Percentiles rank a stretch among this genome's conserved stretches.
Conservation (phyloP, 2,797 vertebrate genomes). For the Meriones psammophilus region DNA sequence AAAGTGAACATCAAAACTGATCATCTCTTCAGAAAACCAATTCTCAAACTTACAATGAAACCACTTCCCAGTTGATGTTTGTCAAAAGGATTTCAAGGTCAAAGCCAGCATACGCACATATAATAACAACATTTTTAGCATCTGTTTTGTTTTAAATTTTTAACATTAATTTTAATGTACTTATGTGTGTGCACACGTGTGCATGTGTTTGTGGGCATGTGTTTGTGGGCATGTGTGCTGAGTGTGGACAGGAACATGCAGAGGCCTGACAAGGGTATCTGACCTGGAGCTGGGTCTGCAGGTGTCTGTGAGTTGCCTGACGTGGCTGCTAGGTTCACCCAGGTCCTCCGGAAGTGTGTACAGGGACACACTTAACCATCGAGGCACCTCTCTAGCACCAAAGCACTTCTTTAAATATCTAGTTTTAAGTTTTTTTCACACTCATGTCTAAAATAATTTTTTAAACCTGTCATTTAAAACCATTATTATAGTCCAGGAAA, state of each 20-base stretch:
- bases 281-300: background rate
- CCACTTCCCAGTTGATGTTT: slow-evolving; percentile 80
- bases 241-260: background rate
- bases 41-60: slow-evolving; percentile 73
- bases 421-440: slow-evolving; percentile 92
- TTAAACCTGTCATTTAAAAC: slow-evolving; percentile 93
- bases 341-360: background rate
- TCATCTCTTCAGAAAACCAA: slow-evolving; percentile 87
- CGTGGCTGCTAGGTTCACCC: background rate
- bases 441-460: slow-evolving; percentile 93
- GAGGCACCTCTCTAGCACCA: background rate
- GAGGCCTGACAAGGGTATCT: too few species aligned
- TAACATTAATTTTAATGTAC: background rate
- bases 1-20: slow-evolving; percentile 94
- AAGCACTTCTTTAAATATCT: too few species aligned
- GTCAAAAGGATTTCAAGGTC: slow-evolving; percentile 59
- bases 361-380: background rate
- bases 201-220: too few species aligned
- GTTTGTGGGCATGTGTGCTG: background rate
- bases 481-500: slow-evolving; percentile 90
- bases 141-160: slow-evolving; percentile 67
- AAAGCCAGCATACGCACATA: slow-evolving; percentile 79
- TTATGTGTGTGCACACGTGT: background rate
- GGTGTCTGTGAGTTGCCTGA: background rate
- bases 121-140: slow-evolving; percentile 94